These are phyloP conservation scores for Hyperoplus lanceolatus DNA, from an alignment of 2,797 vertebrate species.

Conservation along the genomic window DNA sequence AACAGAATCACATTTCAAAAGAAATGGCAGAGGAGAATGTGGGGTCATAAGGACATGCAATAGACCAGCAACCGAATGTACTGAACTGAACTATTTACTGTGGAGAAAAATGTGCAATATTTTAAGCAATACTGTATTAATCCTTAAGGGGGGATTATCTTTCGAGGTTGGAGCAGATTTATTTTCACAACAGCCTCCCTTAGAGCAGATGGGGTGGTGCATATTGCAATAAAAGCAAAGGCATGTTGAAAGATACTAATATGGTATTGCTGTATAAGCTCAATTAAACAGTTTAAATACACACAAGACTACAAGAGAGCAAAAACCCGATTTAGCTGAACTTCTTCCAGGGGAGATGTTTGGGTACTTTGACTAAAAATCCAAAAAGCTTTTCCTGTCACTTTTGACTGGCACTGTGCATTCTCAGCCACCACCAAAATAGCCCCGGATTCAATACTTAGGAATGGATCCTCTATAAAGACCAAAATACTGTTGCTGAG, in stretches of 20 bases:
- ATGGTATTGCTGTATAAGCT: slow-evolving; percentile 20
- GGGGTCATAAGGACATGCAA: slow-evolving; percentile 8
- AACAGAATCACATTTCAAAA: slow-evolving; percentile 51
- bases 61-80: neutral
- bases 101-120: slow-evolving; percentile 3
- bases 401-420: slow-evolving; percentile 46
- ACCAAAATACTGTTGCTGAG: slow-evolving; percentile 68
- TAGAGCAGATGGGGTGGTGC: neutral
- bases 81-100: slow-evolving; percentile 28
- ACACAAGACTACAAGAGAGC: slow-evolving; percentile 22
- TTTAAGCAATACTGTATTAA: slow-evolving; percentile 24
- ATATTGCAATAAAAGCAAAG: slow-evolving; percentile 13
- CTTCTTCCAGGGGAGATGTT: slow-evolving; percentile 15
- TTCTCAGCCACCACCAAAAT: slow-evolving; percentile 59
- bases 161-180: slow-evolving; percentile 23
- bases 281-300: slow-evolving; percentile 38
- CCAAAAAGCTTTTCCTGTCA: slow-evolving; percentile 49
- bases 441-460: slow-evolving; percentile 64
- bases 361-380: slow-evolving; percentile 49
- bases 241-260: slow-evolving; percentile 14
- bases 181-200: slow-evolving; percentile 16
- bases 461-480: slow-evolving; percentile 53
- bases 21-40: slow-evolving; percentile 10
- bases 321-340: slow-evolving; percentile 51
- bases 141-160: slow-evolving; percentile 10